A percentile compares a stretch with the other conserved stretches of the same genome.
These are phyloP conservation scores for Campylomormyrus tamandua DNA, from an alignment of 2,113 vertebrate genomes.

Conservation along the genomic window DNA sequence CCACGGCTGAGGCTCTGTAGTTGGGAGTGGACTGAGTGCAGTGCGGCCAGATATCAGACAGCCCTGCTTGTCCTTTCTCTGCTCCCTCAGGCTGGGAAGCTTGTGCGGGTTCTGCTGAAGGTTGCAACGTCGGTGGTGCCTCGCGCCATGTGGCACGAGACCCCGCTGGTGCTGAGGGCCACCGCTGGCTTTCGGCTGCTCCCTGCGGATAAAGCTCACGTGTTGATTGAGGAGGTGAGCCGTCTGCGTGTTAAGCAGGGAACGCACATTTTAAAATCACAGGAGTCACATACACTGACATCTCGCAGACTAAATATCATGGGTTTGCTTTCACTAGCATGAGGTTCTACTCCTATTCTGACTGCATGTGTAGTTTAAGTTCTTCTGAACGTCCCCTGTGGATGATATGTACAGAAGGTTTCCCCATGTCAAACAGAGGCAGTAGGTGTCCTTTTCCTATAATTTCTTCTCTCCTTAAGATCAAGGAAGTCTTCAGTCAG, in stretches of 20 bases:
- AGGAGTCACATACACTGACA: background rate
- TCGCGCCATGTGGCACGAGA: conserved; percentile 74
- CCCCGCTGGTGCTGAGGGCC: conserved; percentile 82
- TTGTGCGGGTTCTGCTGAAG: conserved; percentile 69
- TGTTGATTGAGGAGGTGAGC: conserved; percentile 75
- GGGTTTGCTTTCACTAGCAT: background rate
- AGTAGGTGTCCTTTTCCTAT: background rate
- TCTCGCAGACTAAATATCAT: background rate
- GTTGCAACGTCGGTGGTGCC: conserved; percentile 78
- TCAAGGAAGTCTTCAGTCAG: conserved; percentile 76
- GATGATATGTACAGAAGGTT: background rate
- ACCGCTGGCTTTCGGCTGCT: conserved; percentile 87
- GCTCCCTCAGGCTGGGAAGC: conserved; percentile 67
- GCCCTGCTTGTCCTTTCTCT: background rate
- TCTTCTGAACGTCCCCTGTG: background rate
- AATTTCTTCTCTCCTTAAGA: conserved; percentile 51
- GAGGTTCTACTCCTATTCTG: background rate
- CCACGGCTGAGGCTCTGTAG: background rate
- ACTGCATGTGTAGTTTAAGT: background rate
- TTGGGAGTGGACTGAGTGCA: background rate
- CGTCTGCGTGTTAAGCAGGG: too few species aligned
- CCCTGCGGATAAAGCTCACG: conserved; percentile 70
- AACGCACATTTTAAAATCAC: background rate
- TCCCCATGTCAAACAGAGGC: background rate
- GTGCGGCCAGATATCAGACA: background rate